Evolutionary conservation across 2,888 invertebrate genomes (phyloP).

Genomic region (Yponomeuta evonymella): DNA sequence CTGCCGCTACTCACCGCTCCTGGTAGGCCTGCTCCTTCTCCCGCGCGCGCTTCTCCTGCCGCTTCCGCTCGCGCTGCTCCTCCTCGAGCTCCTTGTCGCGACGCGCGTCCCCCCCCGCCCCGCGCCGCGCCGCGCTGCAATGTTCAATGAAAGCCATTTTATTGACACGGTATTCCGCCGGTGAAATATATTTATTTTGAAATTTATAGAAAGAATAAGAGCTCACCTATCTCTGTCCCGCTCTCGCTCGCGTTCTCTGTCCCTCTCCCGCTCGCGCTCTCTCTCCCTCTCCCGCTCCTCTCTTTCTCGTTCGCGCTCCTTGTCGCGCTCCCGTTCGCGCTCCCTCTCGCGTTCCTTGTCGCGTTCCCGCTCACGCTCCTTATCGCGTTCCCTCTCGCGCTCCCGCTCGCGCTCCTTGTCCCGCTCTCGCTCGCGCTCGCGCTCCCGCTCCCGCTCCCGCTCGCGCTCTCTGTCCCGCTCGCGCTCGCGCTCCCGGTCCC

Average conservation of each 20-base stretch:
- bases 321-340: constrained; percentile 37
- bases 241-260: constrained; percentile 61
- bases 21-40: constrained; percentile 99
- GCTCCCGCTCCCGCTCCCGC: constrained; percentile 37
- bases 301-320: constrained; percentile 42
- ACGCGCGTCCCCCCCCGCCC: constrained; percentile 75
- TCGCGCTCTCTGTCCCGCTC: constrained; percentile 38
- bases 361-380: constrained; percentile 51
- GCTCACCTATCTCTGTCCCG: constrained; percentile 36
- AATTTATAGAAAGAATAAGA: neutral
- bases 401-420: constrained; percentile 36
- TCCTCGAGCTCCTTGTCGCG: constrained; percentile 92
- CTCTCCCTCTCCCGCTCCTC: constrained; percentile 38
- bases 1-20: constrained; percentile 77
- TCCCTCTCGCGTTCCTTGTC: constrained; percentile 35
- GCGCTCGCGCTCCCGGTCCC: constrained; percentile 73
- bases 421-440: constrained; percentile 40
- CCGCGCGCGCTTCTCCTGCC: constrained; percentile 91
- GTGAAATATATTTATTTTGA: neutral
- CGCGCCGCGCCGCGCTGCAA: constrained; percentile 62
- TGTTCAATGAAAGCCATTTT: too few relatives aligned
- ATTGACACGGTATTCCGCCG: too few relatives aligned
- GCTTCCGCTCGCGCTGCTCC: constrained; percentile 92
- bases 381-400: constrained; percentile 44
- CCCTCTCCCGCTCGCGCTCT: constrained; percentile 52